Evolutionary conservation across 1,140 invertebrate genomes (phyloP), one percentile per base, ranked within the genome.

Genomic region (Heliconius hewitsoni): DNA sequence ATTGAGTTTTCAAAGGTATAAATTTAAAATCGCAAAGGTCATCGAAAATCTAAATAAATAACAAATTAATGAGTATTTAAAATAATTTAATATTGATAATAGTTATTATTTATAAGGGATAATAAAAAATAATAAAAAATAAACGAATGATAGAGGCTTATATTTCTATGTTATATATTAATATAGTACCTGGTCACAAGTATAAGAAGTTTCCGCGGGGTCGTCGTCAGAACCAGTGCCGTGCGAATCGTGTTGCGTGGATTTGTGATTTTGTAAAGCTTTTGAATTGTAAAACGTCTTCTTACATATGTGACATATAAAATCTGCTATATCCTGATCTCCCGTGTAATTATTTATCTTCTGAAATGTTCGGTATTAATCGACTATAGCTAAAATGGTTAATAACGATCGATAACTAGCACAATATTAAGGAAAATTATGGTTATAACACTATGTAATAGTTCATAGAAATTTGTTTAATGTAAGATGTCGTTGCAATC

Each of bases 241-340:
- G 18, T 88, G 81, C 1, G 77, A 81, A 39, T 90, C 87, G 50
- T 92, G 91, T 46, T 92, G 86, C 52, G 86, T 83, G 55, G 90
- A 90, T 73, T 85, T 87, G 82, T 94, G 92, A 78, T 94, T 94
- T 70, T 86, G 86, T 42, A 94, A 78, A 9, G 92, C 92, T 0
- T 72, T 86, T 23, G 81, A 83, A 74, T 92, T 94, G 52, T 92
- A 91, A 83, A 94, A 94, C 1, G 87, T 86, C 80, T 94, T 94
- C 78, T 88, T 91, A 34, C 91, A 93, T 8, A 89, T 66, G n/a
- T 80, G 77, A 71, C 92, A 93, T 8, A 88, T 81, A 75, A 85
- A 93, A 71, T 86, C 80, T 0, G 83, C 86, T 9, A 50, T 13
- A 57, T 80, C 73, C 16, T 85, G 85, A 1, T 88, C 81, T 71